Percentiles rank a stretch among this genome's conserved stretches.
phyloP scores from a whole-genome alignment of 2,888 invertebrate genomes.

The Hyles lineata region DNA sequence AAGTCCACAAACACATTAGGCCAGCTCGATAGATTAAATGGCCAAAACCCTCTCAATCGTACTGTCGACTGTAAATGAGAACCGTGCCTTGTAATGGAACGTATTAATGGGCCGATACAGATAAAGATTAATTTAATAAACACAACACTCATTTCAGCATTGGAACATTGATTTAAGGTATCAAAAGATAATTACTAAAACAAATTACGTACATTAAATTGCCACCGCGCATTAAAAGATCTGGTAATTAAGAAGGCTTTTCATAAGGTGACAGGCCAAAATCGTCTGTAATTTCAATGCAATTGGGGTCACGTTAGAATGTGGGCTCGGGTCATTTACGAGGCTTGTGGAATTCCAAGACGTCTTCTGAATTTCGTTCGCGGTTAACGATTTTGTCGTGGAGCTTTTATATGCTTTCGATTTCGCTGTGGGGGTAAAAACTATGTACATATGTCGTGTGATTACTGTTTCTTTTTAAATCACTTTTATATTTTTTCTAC shows the following conservation, averaged over 20 bases:
- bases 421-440: not conserved
- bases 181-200: constrained; percentile 9
- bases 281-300: constrained; percentile 3
- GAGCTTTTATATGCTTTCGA: constrained; percentile 2
- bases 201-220: constrained; percentile 22
- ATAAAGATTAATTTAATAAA: not conserved
- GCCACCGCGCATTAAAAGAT: constrained; percentile 13
- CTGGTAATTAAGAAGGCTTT: constrained; percentile 23
- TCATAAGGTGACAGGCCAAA: constrained; percentile 13
- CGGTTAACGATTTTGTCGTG: not conserved
- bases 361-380: constrained; percentile 10
- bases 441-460: too few relatives aligned
- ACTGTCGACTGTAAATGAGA: too few relatives aligned
- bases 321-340: not conserved
- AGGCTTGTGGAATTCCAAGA: not conserved
- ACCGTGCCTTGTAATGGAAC: too few relatives aligned
- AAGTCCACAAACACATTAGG: too few relatives aligned
- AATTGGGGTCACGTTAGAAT: constrained; percentile 22
- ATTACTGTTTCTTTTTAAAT: not conserved
- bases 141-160: not conserved
- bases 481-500: not conserved
- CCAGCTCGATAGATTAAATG: too few relatives aligned
- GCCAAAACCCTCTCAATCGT: too few relatives aligned
- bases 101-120: too few relatives aligned
- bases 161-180: constrained; percentile 13